Evolutionary conservation across 37 sponge, comb jelly and placozoan species (phyloP), one percentile per base, ranked within the genome.

Genomic region (Bolinopsis microptera): DNA sequence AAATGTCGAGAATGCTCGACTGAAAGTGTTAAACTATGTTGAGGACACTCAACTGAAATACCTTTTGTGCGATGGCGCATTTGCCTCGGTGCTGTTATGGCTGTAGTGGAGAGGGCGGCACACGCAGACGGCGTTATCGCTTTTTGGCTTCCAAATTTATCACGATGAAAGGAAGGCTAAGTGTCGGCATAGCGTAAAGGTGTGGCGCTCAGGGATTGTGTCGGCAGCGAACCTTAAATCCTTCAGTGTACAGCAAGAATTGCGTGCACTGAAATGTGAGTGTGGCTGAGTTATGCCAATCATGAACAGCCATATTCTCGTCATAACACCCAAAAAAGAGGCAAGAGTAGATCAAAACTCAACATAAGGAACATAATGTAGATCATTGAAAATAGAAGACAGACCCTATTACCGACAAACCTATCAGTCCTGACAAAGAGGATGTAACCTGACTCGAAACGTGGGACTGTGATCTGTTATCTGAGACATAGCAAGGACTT

Each of bases 11-110:
- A 70, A 70, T 22, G 21, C 74, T 70, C 74, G 74, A 70, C 74
- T 70, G 26, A 26, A 22, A 61, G 18, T 61, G 28, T 28, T 70
- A 70, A 26, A 70, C 1, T 22, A 26, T 28, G 74, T 70, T 70
- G 74, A 70, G 74, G 21, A 70, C 74, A 22, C 74, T 70, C 74
- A 70, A 70, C 74, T 70, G 30, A 70, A 26, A 28, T 70, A 70
- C 74, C 74, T 70, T 70, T 70, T 70, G 25, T 70, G 74, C 28
- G 74, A 28, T 70, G 74, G 61, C 61, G 61, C 61, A 48, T 48
- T 48, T 48, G 61, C 61, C 61, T 48, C 61, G 61, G 61, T 48
- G 61, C 61, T 48, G 61, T 48, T 48, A 48, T 48, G 61, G 61
- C 61, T 48, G 61, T 48, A 48, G n/a, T n/a, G 61, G 61, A 48